Percentiles rank a stretch among this genome's conserved stretches.
These are phyloP conservation scores for Hirtodrosophila trivittata DNA, from an alignment of 2,888 invertebrate species.

Conservation along the genomic window DNA sequence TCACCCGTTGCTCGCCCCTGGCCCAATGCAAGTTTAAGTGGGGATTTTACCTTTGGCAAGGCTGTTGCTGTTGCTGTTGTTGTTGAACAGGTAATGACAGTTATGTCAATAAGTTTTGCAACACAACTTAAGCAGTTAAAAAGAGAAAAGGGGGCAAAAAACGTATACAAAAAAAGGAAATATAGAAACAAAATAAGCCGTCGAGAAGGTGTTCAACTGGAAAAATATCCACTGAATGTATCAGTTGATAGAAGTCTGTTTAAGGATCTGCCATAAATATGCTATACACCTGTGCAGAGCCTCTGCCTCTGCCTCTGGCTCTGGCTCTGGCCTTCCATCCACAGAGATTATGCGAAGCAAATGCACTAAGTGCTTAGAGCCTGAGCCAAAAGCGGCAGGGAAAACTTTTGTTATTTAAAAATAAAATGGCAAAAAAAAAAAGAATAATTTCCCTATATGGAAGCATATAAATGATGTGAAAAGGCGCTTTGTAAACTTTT, in stretches of 20 bases:
- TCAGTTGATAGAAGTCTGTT: neutral
- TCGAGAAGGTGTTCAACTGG: slow-evolving; percentile 31
- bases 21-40: slow-evolving; percentile 62
- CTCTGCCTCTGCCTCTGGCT: too few relatives aligned
- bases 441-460: slow-evolving; percentile 55
- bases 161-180: slow-evolving; percentile 18
- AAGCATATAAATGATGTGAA: slow-evolving; percentile 59
- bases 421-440: slow-evolving; percentile 27
- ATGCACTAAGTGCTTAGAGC: slow-evolving; percentile 33
- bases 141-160: too few relatives aligned
- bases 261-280: neutral
- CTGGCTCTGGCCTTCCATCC: too few relatives aligned
- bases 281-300: too few relatives aligned
- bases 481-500: slow-evolving; percentile 68
- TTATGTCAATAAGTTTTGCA: slow-evolving; percentile 75
- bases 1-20: slow-evolving; percentile 24
- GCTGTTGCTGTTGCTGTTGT: slow-evolving; percentile 35
- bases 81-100: slow-evolving; percentile 75
- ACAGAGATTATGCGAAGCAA: slow-evolving; percentile 18
- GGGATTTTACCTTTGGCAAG: slow-evolving; percentile 58
- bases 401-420: slow-evolving; percentile 54
- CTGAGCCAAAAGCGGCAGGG: slow-evolving; percentile 34
- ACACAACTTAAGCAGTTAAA: slow-evolving; percentile 37
- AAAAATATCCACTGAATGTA: too few relatives aligned
- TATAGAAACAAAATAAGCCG: slow-evolving; percentile 48